Percentiles rank a stretch among this genome's conserved stretches.
phyloP scores from a whole-genome alignment of 2,888 invertebrate species.

The Strigamia crassipes region DNA sequence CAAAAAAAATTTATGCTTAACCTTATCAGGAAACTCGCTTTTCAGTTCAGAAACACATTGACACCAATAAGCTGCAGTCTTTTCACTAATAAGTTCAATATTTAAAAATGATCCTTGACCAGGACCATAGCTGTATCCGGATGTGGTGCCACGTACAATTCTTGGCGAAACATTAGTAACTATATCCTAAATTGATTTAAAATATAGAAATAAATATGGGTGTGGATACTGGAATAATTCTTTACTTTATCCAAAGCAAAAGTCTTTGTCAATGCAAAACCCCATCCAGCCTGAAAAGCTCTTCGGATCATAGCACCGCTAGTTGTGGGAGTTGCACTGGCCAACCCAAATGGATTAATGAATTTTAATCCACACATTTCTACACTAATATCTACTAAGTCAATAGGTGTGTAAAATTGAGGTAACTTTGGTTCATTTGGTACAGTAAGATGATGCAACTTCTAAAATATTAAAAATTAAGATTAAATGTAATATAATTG shows the following conservation, averaged over 20 bases:
- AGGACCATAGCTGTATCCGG: constrained; percentile 89
- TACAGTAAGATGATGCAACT: constrained; percentile 64
- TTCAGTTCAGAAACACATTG: constrained; percentile 85
- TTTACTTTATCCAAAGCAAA: constrained; percentile 88
- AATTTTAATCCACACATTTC: constrained; percentile 92
- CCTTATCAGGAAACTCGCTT: constrained; percentile 86
- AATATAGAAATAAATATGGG: background rate
- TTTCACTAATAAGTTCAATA: constrained; percentile 97
- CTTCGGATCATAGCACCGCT: constrained; percentile 92
- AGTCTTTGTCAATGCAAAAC: constrained; percentile 96
- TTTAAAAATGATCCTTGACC: constrained; percentile 97
- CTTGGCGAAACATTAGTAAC: constrained; percentile 97
- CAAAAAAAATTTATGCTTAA: constrained; percentile 56
- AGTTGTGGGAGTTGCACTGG: constrained; percentile 96
- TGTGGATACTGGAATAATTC: background rate
- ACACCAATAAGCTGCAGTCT: constrained; percentile 92
- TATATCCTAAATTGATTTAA: constrained; percentile 70
- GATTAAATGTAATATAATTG: constrained; percentile 45
- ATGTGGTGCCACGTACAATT: constrained; percentile 90
- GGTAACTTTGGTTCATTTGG: constrained; percentile 76
- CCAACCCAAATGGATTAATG: constrained; percentile 95
- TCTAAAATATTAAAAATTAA: constrained; percentile 58
- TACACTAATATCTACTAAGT: constrained; percentile 89
- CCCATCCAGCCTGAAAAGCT: constrained; percentile 96
- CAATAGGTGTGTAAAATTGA: constrained; percentile 89